phyloP scores from a whole-genome alignment of 2,113 vertebrate species.

The Mirza zaza region DNA sequence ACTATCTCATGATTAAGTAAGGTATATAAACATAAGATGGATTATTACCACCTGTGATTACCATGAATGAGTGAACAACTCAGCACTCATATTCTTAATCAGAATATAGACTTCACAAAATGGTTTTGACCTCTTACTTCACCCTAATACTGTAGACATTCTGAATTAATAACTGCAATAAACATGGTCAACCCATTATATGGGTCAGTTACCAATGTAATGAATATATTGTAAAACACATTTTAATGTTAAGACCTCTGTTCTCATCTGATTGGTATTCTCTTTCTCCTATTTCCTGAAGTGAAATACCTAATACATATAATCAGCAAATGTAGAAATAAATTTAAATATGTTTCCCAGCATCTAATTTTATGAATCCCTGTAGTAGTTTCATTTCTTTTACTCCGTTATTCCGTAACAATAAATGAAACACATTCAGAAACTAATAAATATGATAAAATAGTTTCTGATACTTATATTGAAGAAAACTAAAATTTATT shows the following conservation, averaged over 20 bases:
- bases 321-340: conserved; percentile 59
- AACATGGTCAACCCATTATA: conserved; percentile 76
- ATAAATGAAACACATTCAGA: conserved; percentile 42
- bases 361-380: conserved; percentile 55
- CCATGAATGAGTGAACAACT: conserved; percentile 65
- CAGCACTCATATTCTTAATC: conserved; percentile 67
- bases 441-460: conserved; percentile 60
- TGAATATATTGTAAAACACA: conserved; percentile 73
- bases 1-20: conserved; percentile 59
- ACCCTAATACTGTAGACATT: conserved; percentile 67
- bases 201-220: conserved; percentile 80
- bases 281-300: conserved; percentile 61
- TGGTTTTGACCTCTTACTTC: conserved; percentile 71
- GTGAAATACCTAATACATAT: conserved; percentile 51
- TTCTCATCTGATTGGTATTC: conserved; percentile 61
- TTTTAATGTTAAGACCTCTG: conserved; percentile 66
- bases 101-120: conserved; percentile 76
- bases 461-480: conserved; percentile 15
- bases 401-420: background rate
- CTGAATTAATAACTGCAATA: conserved; percentile 76
- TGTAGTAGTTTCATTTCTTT: conserved; percentile 35
- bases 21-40: conserved; percentile 43
- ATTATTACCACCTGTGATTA: conserved; percentile 58
- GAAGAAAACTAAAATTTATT: conserved; percentile 29
- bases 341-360: conserved; percentile 50